Base-by-base conservation (phyloP, 1,140 invertebrate species). In the Pygmarrhopalites habei region DNA sequence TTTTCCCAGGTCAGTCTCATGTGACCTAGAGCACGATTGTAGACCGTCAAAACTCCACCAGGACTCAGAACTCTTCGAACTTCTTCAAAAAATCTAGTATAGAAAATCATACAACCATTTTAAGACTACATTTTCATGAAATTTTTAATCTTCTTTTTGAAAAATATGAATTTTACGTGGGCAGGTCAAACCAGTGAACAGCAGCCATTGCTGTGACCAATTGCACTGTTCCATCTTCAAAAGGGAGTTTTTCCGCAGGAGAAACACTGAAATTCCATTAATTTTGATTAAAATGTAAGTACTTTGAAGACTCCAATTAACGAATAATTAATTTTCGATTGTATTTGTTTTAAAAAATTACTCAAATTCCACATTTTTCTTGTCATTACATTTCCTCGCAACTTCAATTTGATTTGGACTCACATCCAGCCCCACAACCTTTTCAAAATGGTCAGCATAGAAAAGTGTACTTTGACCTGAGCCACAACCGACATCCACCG, bases 391-490 rank as follows among this genome's bases (percentile, higher is more conserved):
- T 35, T 35, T 15, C 5, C 32, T 35, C 32, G 77, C 78, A 65
- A 75, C 68, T 12, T 67, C 43, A 21, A 79, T 72, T 62, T 77
- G 76, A 17, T 72, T 70, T 39, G 71, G 43, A 51, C 75, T 77
- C 2, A 73, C 65, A 67, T 80, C 78, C 52, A 75, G 63, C 4
- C 77, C 79, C 32, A 75, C 62, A n/a, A 80, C 77, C 51, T 72
- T 65, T 10, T 67, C 49, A 65, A 81, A 80, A 67, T 76, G 71
- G 7, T 73, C 70, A 25, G 73, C 64, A 28, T 80, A 64, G 2
- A 73, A 62, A 25, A 69, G 32, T 4, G 77, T 80, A 58, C 76
- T 79, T 67, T 80, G 79, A 17, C 80, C 80, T n/a, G 75, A 74
- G 4, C 66, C 66, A 58, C 64, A 66, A 5, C 64, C 64, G 7